Evolutionary conservation across 2,888 invertebrate species (phyloP), one percentile per base, ranked within the genome.

Genomic region (Deroplatys truncata): DNA sequence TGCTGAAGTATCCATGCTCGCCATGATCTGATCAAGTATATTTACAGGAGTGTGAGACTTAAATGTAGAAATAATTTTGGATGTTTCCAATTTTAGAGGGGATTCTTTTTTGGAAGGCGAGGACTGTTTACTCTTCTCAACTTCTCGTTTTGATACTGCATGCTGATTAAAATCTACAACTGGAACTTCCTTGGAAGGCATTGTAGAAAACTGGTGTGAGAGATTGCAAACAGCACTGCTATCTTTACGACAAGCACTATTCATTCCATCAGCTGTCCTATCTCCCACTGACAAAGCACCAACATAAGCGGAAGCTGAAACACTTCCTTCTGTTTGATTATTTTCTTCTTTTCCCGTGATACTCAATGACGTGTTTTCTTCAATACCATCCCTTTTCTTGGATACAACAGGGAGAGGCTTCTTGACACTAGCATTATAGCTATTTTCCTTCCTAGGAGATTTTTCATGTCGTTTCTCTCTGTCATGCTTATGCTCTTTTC

Each of bases 11-110:
- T 90, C 89, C 91, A 91, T 91, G 86, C 90, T 90, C 84, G 91
- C 90, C 88, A 91, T 91, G 15, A 91, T 91, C 29, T 91, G 88
- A 85, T 90, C 91, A 25, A 91, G 56, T 86, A 91, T 89, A 85
- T 90, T 90, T 49, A 89, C 91, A 49, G 90, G 84, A 85, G 85
- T 84, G 28, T 88, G 85, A 7, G 84, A 28, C 29, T 88, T 88
- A 28, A 85, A 86, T 84, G 89, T 88, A 28, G 85, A 84, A 84
- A 86, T 83, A 16, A 88, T 31, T 82, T 90, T 90, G 15, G 72
- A 49, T 25, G 82, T 49, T 28, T 89, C 89, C 25, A 82, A 43
- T 88, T 90, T 90, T 28, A 28, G 25, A 82, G 82, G 31, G 49
- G 28, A 28, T 31, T 90, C 88, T 83, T 89, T 89, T 88, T 90